A percentile compares a stretch with the other conserved stretches of the same genome.
Conservation (phyloP, 2,113 vertebrate genomes). For the Ivindomyrus marchei region DNA sequence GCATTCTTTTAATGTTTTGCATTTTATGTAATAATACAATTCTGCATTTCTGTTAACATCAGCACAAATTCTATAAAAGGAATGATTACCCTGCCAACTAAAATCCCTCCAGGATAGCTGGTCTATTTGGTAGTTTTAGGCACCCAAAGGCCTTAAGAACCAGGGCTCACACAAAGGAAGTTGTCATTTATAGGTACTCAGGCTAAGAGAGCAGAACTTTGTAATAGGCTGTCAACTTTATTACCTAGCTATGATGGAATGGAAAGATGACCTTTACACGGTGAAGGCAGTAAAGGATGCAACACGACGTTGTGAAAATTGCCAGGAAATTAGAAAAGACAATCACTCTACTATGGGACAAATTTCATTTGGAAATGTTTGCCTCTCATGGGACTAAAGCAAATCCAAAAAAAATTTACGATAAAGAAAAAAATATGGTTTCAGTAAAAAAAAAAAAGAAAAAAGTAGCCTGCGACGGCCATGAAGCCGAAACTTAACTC, state of each 20-base stretch:
- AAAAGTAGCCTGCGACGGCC: neutral
- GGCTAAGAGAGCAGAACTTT: slow-evolving; percentile 44
- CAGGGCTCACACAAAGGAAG: slow-evolving; percentile 29
- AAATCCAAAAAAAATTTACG: neutral
- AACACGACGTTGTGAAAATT: slow-evolving; percentile 17
- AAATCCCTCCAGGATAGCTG: neutral
- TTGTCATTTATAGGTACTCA: slow-evolving; percentile 31
- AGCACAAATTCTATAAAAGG: neutral
- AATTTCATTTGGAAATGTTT: neutral
- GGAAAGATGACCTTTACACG: slow-evolving; percentile 54
- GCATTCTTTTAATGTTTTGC: neutral
- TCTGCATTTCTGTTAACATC: neutral
- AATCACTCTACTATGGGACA: neutral
- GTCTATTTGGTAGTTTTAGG: neutral
- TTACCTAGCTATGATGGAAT: slow-evolving; percentile 52
- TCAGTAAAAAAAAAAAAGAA: neutral
- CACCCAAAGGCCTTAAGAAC: slow-evolving; percentile 29
- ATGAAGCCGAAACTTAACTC: no score
- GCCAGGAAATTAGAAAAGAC: slow-evolving; percentile 14
- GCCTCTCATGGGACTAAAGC: neutral
- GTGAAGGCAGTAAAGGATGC: slow-evolving; percentile 39
- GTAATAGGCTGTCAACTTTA: slow-evolving; percentile 55
- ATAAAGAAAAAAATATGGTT: neutral
- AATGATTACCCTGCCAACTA: neutral
- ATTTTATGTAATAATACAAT: neutral